Percentiles rank a stretch among this genome's conserved stretches.
Conservation (phyloP, 2,888 invertebrate genomes). For the Eupithecia pulchellata region DNA sequence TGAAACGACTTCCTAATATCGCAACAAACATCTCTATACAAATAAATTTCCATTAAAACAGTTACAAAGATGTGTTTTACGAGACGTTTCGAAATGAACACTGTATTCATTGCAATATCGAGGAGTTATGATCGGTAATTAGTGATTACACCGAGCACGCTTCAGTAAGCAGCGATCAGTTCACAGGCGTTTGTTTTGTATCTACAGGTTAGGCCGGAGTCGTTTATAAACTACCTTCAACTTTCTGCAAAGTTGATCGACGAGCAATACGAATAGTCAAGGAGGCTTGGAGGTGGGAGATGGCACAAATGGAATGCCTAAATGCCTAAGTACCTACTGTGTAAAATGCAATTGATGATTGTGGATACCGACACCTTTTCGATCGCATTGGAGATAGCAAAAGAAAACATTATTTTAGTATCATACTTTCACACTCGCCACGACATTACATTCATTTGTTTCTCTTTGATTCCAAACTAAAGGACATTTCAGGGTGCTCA, state of each 20-base stretch:
- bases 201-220: neutral
- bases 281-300: no score
- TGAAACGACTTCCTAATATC: neutral
- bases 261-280: no score
- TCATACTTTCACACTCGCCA: no score
- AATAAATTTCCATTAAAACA: slow-evolving; percentile 21
- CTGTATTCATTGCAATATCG: slow-evolving; percentile 73
- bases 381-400: no score
- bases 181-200: neutral
- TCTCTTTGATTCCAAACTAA: no score
- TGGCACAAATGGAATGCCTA: no score
- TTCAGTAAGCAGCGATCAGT: slow-evolving; percentile 42
- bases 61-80: slow-evolving; percentile 37
- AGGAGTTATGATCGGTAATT: slow-evolving; percentile 78
- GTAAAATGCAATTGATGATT: no score
- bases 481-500: no score
- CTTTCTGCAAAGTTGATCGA: neutral
- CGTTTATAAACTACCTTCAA: neutral
- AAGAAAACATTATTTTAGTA: no score
- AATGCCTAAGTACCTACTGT: no score
- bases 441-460: no score
- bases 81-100: slow-evolving; percentile 21
- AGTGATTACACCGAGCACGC: slow-evolving; percentile 68
- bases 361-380: no score
- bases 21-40: slow-evolving; percentile 52